Percentiles rank a stretch among this genome's conserved stretches.
Conservation (phyloP, 2,888 invertebrate genomes). For the Acrobasis consociella region DNA sequence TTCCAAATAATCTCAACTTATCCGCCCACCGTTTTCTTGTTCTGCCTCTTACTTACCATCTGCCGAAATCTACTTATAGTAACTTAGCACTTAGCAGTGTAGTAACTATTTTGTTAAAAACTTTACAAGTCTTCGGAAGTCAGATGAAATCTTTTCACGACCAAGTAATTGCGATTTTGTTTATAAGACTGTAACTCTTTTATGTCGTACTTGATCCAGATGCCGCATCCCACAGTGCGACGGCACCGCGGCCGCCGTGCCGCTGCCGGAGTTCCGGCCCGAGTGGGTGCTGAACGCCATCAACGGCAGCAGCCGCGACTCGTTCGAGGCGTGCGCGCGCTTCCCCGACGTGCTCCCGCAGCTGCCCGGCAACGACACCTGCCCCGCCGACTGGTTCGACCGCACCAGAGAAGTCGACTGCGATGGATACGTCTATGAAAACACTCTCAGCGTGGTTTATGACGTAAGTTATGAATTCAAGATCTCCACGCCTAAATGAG, state of each 20-base stretch:
- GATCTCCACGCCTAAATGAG: too few species aligned
- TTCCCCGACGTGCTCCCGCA: slow-evolving; percentile 47
- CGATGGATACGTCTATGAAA: slow-evolving; percentile 59
- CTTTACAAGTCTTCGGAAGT: too few species aligned
- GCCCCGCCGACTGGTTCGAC: slow-evolving; percentile 62
- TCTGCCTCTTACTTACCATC: too few species aligned
- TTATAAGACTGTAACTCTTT: too few species aligned
- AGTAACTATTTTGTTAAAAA: too few species aligned
- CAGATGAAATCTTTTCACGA: too few species aligned
- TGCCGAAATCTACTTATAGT: too few species aligned
- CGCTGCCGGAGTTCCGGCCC: slow-evolving; percentile 52
- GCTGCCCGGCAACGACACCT: slow-evolving; percentile 39
- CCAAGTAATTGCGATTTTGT: too few species aligned
- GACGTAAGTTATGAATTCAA: slow-evolving; percentile 55
- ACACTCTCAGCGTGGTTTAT: slow-evolving; percentile 65
- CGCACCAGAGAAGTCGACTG: slow-evolving; percentile 45
- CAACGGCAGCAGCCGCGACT: slow-evolving; percentile 43
- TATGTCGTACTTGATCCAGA: slow-evolving; percentile 38
- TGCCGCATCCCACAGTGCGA: slow-evolving; percentile 67
- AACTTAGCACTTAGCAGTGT: too few species aligned
- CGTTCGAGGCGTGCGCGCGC: slow-evolving; percentile 60
- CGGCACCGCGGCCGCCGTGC: slow-evolving; percentile 24
- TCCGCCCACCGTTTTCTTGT: too few species aligned
- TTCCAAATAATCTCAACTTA: too few species aligned
- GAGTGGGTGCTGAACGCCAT: slow-evolving; percentile 63